These are phyloP conservation scores for Scopus umbretta DNA, from an alignment of 2,113 vertebrate genomes.

Conservation along the genomic window DNA sequence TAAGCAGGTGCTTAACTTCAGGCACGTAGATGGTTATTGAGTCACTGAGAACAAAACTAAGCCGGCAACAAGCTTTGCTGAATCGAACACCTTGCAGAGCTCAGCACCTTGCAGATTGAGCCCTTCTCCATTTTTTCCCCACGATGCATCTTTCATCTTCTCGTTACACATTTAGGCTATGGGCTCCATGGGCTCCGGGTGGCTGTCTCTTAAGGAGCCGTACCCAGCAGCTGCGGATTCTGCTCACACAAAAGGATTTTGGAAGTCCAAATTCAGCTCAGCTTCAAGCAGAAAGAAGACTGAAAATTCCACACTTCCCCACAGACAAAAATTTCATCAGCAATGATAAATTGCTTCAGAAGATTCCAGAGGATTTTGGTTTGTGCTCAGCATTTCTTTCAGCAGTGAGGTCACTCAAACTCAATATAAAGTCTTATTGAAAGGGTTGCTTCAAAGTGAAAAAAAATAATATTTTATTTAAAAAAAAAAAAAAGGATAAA, in stretches of 20 bases:
- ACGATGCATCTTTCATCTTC: rapidly evolving
- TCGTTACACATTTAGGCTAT: rapidly evolving
- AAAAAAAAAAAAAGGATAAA: not conserved
- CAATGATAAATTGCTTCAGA: not conserved
- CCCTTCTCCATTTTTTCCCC: not conserved
- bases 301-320: not conserved
- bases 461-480: not conserved
- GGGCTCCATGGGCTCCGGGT: not conserved
- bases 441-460: not conserved
- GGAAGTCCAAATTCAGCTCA: not conserved
- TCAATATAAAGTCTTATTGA: not conserved
- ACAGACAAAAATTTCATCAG: not conserved
- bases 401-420: not conserved
- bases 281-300: not conserved
- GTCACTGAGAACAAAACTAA: not conserved
- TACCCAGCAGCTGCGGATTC: not conserved
- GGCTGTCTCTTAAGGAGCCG: not conserved
- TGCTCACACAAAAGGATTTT: not conserved
- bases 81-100: not conserved
- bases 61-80: rapidly evolving
- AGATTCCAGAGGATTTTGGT: not conserved
- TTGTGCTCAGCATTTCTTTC: not conserved
- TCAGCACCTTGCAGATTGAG: not conserved
- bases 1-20: not conserved
- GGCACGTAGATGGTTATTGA: not conserved